Conservation (phyloP, 2,888 invertebrate species). For the Reticulitermes lucifugus region DNA sequence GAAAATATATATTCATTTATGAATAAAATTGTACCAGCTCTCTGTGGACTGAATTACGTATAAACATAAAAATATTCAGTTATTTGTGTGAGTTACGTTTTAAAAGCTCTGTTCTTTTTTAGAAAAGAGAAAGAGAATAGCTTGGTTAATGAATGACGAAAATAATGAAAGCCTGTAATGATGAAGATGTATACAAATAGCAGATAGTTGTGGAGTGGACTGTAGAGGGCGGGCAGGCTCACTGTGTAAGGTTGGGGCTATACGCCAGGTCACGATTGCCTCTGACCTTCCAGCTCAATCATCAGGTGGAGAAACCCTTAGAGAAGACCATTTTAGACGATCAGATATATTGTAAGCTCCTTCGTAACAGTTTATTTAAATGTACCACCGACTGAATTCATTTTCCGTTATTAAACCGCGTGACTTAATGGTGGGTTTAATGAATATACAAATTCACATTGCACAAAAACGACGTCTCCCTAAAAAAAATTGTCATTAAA, state of each 20-base stretch:
- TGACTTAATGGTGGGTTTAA: too few relatives aligned
- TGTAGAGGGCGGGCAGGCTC: neutral
- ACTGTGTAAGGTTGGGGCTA: neutral
- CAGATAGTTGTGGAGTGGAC: neutral
- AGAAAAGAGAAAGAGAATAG: neutral
- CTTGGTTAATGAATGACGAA: neutral
- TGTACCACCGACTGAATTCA: too few relatives aligned
- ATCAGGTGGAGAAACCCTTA: neutral
- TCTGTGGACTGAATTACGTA: neutral
- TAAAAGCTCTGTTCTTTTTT: neutral
- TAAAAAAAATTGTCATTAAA: too few relatives aligned
- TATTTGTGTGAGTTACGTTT: neutral
- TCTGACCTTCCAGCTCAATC: constrained; percentile 13
- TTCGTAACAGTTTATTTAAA: too few relatives aligned
- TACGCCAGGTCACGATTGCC: neutral
- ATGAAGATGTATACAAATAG: neutral
- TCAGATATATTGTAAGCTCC: neutral
- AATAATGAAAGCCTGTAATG: neutral
- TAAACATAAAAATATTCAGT: neutral
- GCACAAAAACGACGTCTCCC: too few relatives aligned
- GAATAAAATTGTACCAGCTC: neutral
- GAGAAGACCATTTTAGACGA: neutral
- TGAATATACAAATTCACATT: too few relatives aligned
- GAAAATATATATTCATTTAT: neutral
- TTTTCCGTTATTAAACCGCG: too few relatives aligned